A percentile compares a stretch with the other conserved stretches of the same genome.
Evolutionary conservation across 2,888 invertebrate species (phyloP).

Genomic region (Ashinkailepas kermadecensis): DNA sequence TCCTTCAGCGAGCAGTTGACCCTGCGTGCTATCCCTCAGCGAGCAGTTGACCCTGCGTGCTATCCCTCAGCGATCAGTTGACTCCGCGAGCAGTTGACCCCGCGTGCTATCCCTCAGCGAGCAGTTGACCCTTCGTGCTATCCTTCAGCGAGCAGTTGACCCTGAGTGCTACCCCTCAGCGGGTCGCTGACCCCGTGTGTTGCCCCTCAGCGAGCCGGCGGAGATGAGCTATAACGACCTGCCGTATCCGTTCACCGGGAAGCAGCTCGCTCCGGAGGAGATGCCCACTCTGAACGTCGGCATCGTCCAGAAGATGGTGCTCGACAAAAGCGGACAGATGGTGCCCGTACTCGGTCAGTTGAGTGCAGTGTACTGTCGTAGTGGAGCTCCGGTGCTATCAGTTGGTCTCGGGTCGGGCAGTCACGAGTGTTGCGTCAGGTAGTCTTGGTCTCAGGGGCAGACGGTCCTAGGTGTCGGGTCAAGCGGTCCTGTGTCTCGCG

Average conservation of each 20-base stretch:
- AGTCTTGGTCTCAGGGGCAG: not conserved
- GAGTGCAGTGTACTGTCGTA: too few species aligned
- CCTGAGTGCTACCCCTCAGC: not conserved
- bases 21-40: too few species aligned
- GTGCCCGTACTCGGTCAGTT: too few species aligned
- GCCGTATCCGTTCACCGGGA: constrained; percentile 3
- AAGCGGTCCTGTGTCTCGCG: not conserved
- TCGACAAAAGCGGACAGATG: not conserved
- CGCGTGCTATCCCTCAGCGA: too few species aligned
- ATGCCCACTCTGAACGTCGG: constrained; percentile 2
- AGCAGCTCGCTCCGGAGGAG: not conserved
- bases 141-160: not conserved
- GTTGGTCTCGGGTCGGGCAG: too few species aligned
- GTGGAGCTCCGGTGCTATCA: too few species aligned
- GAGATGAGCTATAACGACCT: not conserved
- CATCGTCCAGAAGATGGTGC: not conserved
- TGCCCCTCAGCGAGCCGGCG: not conserved
- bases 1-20: too few species aligned
- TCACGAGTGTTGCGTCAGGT: not conserved
- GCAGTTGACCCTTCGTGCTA: not conserved
- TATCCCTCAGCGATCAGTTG: too few species aligned
- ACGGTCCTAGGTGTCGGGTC: too few species aligned
- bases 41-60: too few species aligned
- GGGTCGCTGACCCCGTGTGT: not conserved
- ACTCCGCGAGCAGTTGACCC: too few species aligned